phyloP scores from a whole-genome alignment of 2,113 vertebrate species.

The Chauna torquata region DNA sequence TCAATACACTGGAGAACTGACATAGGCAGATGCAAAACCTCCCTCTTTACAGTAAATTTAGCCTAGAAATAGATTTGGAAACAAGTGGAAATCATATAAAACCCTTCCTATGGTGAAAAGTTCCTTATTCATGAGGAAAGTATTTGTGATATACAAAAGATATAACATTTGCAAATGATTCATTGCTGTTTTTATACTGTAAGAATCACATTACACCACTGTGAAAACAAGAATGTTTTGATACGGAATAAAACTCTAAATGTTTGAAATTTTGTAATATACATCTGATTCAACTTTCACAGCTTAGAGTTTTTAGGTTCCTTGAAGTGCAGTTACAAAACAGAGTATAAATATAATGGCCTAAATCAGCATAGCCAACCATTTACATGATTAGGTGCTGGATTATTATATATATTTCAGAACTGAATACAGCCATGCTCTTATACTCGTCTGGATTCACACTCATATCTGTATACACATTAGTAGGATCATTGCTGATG shows the following conservation, averaged over 20 bases:
- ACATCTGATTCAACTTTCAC: neutral
- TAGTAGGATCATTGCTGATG: neutral
- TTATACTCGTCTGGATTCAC: neutral
- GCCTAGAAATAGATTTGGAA: conserved; percentile 1
- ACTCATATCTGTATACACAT: neutral
- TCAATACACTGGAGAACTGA: conserved; percentile 56
- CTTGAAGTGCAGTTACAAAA: neutral
- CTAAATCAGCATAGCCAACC: neutral
- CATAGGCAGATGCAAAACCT: conserved; percentile 16
- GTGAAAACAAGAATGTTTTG: conserved; percentile 61
- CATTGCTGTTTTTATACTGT: conserved; percentile 20
- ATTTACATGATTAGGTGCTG: neutral
- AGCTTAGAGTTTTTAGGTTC: neutral
- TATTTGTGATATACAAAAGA: conserved; percentile 13
- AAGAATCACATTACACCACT: conserved; percentile 23
- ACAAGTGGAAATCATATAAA: neutral
- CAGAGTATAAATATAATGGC: neutral
- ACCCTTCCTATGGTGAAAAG: conserved; percentile 8
- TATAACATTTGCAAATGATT: conserved; percentile 24
- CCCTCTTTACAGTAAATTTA: conserved; percentile 44
- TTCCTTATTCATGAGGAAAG: conserved; percentile 45
- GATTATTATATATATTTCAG: conserved; percentile 4
- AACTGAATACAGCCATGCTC: neutral
- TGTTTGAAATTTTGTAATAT: neutral
- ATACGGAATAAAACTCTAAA: conserved; percentile 7